Evolutionary conservation across 2,888 invertebrate species (phyloP).

Genomic region (Adelognathus sp.): DNA sequence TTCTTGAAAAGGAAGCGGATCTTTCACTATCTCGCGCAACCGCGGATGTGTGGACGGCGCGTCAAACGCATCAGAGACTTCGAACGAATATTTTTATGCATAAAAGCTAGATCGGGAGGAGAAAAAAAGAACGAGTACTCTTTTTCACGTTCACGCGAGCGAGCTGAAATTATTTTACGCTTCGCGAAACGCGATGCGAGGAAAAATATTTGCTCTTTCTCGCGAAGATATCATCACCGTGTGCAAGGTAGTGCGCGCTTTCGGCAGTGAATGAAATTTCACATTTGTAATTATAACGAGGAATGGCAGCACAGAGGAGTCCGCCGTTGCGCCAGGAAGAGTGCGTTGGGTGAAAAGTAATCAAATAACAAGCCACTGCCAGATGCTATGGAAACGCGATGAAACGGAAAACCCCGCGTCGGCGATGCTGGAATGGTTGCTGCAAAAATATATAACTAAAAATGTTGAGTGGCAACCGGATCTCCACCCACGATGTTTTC

Average conservation of each 20-base stretch:
- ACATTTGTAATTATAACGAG: conserved; percentile 44
- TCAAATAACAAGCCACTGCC: conserved; percentile 25
- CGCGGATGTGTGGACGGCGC: conserved; percentile 24
- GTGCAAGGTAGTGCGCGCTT: too few relatives aligned
- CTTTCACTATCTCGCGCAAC: conserved; percentile 42
- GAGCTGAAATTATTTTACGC: conserved; percentile 21
- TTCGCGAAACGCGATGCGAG: conserved; percentile 22
- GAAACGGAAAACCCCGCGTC: background rate
- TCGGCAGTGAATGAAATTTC: conserved; percentile 33
- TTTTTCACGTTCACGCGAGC: conserved; percentile 36
- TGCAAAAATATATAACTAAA: background rate
- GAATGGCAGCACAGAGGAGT: background rate
- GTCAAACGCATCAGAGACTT: conserved; percentile 44
- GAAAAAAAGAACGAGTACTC: background rate
- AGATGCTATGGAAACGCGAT: background rate
- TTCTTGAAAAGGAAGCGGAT: conserved; percentile 50
- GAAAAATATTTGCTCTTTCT: conserved; percentile 19
- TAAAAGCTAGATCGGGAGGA: conserved; percentile 26
- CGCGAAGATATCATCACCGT: conserved; percentile 3
- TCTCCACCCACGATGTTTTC: background rate
- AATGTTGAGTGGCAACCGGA: background rate
- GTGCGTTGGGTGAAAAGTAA: conserved; percentile 5
- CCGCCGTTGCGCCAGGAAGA: background rate
- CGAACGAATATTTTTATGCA: conserved; percentile 39
- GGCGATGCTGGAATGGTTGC: too few relatives aligned